These are phyloP conservation scores for Eleginops maclovinus DNA, from an alignment of 2,113 vertebrate genomes.

Conservation along the genomic window DNA sequence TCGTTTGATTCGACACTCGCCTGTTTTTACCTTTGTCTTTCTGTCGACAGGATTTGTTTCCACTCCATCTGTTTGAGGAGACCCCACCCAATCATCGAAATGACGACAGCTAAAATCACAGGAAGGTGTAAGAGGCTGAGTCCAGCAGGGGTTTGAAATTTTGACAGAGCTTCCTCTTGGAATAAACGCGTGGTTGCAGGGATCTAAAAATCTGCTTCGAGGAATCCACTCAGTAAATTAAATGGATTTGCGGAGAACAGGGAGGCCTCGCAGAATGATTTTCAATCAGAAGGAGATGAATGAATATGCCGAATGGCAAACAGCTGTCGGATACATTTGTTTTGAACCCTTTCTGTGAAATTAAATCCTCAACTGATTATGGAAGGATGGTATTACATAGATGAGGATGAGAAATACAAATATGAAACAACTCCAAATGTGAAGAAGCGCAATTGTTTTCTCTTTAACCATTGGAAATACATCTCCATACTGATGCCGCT, in stretches of 20 bases:
- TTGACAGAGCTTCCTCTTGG: slow-evolving; percentile 53
- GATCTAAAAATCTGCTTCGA: slow-evolving; percentile 6
- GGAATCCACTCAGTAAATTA: slow-evolving; percentile 68
- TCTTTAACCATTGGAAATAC: slow-evolving; percentile 48
- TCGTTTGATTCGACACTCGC: slow-evolving; percentile 30
- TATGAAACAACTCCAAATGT: slow-evolving; percentile 71
- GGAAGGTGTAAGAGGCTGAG: slow-evolving; percentile 30
- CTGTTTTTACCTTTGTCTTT: slow-evolving; percentile 39
- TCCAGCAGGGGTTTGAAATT: slow-evolving; percentile 44
- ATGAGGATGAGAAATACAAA: slow-evolving; percentile 73
- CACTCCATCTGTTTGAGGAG: slow-evolving; percentile 11
- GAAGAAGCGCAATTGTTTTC: slow-evolving; percentile 58
- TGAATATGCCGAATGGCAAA: slow-evolving; percentile 68
- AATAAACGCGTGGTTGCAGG: slow-evolving; percentile 28
- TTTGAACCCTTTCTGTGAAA: slow-evolving; percentile 76
- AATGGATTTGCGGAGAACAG: slow-evolving; percentile 65
- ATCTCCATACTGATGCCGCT: slow-evolving; percentile 50
- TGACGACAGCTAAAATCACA: slow-evolving; percentile 36
- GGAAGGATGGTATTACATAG: slow-evolving; percentile 78
- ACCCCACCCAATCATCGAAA: slow-evolving; percentile 33
- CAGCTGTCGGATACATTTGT: slow-evolving; percentile 70
- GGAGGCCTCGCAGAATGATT: slow-evolving; percentile 60
- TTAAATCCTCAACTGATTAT: slow-evolving; percentile 82
- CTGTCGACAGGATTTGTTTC: slow-evolving; percentile 38
- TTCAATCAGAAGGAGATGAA: slow-evolving; percentile 70